Evolutionary conservation across 2,113 vertebrate species (phyloP), one percentile per base, ranked within the genome.

Genomic region (Amia ocellicauda): DNA sequence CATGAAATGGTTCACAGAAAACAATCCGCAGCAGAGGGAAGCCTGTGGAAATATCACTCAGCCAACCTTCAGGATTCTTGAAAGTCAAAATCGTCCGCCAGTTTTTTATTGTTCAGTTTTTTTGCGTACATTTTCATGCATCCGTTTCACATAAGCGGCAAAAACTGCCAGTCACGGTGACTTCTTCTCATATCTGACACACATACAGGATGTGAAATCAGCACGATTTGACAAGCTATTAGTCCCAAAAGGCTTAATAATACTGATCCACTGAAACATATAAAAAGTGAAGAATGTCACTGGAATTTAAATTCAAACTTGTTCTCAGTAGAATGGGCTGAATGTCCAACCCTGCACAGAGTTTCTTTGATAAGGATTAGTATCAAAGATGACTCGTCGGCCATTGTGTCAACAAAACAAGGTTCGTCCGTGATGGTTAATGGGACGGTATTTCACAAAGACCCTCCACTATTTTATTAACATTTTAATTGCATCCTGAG

Each of bases 11-110:
- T 70, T 58, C 65, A 23, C 4, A 60, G 76, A 62, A 43, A 59
- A 23, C 0, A 52, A 23, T 42, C 31, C 51, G 14, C 52, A 16
- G 59, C 13, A 52, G 41, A 49, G 45, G 42, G 22, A 27, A 71
- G 50, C 69, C 74, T 74, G 75, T 69, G 49, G 62, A 78, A 77
- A 66, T 72, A 79, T 77, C 60, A 58, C n/a, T 69, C 67, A 36
- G 64, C 22, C 58, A 62, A 64, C 47, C 62, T 58, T 43, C 22
- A 53, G 22, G n/a, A 11, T 9, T 23, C 19, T 16, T 58, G 24
- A 64, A 64, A 57, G 63, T 64, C 24, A 57, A 47, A 28, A 49
- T 23, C 51, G 13, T 24, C 10, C n/a, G 23, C n/a, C 24, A 3
- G n/a, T n/a, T n/a, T n/a, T n/a, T n/a, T n/a, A 11, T n/a, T 42